Conservation (phyloP, 30 jellyfish, hydroid and myxozoan genomes). For the Aurelia coerulea region DNA sequence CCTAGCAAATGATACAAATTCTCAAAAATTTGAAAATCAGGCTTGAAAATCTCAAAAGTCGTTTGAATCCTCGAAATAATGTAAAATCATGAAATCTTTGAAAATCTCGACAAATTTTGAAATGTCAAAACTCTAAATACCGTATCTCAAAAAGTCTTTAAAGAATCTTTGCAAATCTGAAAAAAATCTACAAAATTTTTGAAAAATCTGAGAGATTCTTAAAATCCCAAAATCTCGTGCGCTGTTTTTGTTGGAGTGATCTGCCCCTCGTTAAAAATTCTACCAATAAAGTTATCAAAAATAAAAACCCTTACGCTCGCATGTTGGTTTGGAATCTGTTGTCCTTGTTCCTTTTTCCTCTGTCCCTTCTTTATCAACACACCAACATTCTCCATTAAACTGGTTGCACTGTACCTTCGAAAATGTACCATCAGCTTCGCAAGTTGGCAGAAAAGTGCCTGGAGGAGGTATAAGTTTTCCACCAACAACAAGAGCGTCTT, state of each 20-base stretch:
- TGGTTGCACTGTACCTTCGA: slow-evolving; percentile 66
- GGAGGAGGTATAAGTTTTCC: slow-evolving; percentile 50
- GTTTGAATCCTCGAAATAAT: too few relatives aligned
- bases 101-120: too few relatives aligned
- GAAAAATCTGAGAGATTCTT: too few relatives aligned
- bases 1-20: too few relatives aligned
- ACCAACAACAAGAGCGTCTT: slow-evolving; percentile 22
- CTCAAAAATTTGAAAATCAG: too few relatives aligned
- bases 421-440: slow-evolving; percentile 72
- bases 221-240: too few relatives aligned
- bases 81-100: too few relatives aligned
- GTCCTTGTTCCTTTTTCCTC: slow-evolving; percentile 62
- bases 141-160: too few relatives aligned
- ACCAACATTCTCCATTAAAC: slow-evolving; percentile 78
- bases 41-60: too few relatives aligned
- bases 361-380: slow-evolving; percentile 75
- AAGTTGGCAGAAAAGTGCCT: slow-evolving; percentile 64
- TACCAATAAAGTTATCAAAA: neutral
- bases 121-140: too few relatives aligned
- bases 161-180: too few relatives aligned
- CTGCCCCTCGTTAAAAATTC: neutral
- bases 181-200: too few relatives aligned
- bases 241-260: neutral
- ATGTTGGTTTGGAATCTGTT: slow-evolving; percentile 7
- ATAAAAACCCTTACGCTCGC: slow-evolving; percentile 5